Percentiles rank a stretch among this genome's conserved stretches.
These are phyloP conservation scores for Notospermus geniculatus DNA, from an alignment of 1,140 invertebrate genomes.

Conservation along the genomic window DNA sequence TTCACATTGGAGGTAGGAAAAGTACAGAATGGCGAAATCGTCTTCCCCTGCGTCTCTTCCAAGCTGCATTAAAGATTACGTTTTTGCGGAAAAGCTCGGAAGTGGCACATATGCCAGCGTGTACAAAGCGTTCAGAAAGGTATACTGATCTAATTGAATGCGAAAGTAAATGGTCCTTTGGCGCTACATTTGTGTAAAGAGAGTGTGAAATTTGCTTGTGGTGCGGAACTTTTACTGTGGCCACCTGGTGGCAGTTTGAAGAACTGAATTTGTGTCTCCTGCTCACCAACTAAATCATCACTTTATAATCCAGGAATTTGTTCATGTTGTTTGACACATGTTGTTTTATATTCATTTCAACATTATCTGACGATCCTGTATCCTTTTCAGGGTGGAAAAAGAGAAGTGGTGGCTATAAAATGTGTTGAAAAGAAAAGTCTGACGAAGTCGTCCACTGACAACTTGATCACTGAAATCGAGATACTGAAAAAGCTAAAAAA, in stretches of 20 bases:
- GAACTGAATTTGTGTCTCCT: neutral
- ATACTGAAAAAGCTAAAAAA: conserved; percentile 80
- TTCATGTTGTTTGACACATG: too few relatives aligned
- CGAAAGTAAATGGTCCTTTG: too few relatives aligned
- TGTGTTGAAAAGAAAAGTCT: conserved; percentile 74
- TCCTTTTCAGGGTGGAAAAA: conserved; percentile 60
- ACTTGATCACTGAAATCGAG: conserved; percentile 81
- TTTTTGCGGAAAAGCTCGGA: conserved; percentile 71
- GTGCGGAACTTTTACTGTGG: neutral
- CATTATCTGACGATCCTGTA: too few relatives aligned
- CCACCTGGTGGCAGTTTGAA: too few relatives aligned
- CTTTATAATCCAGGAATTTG: too few relatives aligned
- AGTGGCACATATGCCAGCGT: conserved; percentile 85
- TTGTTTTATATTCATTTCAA: too few relatives aligned
- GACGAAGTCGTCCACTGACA: conserved; percentile 74
- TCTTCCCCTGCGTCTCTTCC: neutral
- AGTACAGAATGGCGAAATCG: neutral
- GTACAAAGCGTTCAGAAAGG: conserved; percentile 80
- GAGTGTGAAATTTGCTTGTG: too few relatives aligned
- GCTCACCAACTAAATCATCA: too few relatives aligned
- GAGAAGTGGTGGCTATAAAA: conserved; percentile 77
- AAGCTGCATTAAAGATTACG: conserved; percentile 33
- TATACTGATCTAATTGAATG: conserved; percentile 36
- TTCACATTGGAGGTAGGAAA: neutral
- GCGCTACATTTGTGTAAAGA: too few relatives aligned